A percentile compares a stretch with the other conserved stretches of the same genome.
Evolutionary conservation across 2,113 vertebrate species (phyloP).

Genomic region (Dendropsophus ebraccatus): DNA sequence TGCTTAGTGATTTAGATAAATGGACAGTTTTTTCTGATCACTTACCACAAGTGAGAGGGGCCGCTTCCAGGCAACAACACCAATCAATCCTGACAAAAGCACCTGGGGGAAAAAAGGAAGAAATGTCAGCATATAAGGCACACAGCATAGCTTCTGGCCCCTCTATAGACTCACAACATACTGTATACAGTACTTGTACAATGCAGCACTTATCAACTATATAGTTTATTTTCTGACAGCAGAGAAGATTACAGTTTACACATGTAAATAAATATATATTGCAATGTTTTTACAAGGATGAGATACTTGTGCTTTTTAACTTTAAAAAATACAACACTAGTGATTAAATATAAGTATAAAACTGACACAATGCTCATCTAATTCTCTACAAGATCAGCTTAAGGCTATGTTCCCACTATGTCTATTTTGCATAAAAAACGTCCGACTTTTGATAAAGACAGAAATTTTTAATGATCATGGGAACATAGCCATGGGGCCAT

Average conservation of each 20-base stretch:
- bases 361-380: too few species aligned
- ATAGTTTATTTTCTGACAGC: neutral
- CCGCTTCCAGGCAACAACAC: conserved; percentile 98
- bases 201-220: neutral
- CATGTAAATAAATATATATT: neutral
- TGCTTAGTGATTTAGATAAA: conserved; percentile 9
- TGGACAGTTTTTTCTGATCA: conserved; percentile 4
- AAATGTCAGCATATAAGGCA: conserved; percentile 49
- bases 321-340: too few species aligned
- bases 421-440: too few species aligned
- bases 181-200: conserved; percentile 10
- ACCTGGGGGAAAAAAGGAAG: conserved; percentile 79
- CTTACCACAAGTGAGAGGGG: conserved; percentile 98
- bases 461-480: too few species aligned
- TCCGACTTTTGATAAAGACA: too few species aligned
- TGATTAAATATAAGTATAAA: too few species aligned
- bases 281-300: too few species aligned
- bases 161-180: neutral
- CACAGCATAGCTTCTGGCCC: neutral
- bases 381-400: too few species aligned
- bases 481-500: too few species aligned
- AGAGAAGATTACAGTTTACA: neutral
- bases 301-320: too few species aligned
- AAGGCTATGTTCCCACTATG: too few species aligned
- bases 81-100: conserved; percentile 93